These are phyloP conservation scores for Dinothrombium tinctorium DNA, from an alignment of 1,140 invertebrate genomes.

Conservation along the genomic window DNA sequence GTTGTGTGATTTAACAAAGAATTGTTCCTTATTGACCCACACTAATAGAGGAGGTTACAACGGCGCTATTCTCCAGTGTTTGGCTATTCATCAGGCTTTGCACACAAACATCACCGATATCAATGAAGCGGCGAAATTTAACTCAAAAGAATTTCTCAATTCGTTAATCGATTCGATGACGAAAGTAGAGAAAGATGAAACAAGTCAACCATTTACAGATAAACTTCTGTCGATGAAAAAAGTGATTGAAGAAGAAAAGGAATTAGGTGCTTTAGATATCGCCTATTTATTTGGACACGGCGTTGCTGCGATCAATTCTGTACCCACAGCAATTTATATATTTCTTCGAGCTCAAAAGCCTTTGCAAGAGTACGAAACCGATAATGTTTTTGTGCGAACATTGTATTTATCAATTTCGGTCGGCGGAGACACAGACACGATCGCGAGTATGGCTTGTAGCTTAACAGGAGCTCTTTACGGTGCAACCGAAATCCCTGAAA, in stretches of 20 bases:
- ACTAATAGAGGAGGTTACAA: conserved; percentile 34
- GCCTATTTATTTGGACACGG: conserved; percentile 32
- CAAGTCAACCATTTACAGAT: too few relatives aligned
- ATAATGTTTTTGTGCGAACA: conserved; percentile 35
- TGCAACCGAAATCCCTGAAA: conserved; percentile 29
- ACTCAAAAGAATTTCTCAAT: conserved; percentile 15
- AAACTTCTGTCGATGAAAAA: too few relatives aligned
- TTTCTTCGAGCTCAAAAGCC: conserved; percentile 35
- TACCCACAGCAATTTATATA: conserved; percentile 48
- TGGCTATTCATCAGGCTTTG: conserved; percentile 22
- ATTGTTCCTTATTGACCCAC: conserved; percentile 38
- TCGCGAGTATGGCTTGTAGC: conserved; percentile 49
- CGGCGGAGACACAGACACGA: conserved; percentile 55
- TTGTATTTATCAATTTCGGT: conserved; percentile 41
- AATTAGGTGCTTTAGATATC: conserved; percentile 30
- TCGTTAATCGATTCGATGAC: conserved; percentile 33
- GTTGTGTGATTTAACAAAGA: conserved; percentile 17
- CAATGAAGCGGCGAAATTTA: conserved; percentile 9
- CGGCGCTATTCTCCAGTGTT: conserved; percentile 37
- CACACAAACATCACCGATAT: conserved; percentile 15
- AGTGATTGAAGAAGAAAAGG: too few relatives aligned
- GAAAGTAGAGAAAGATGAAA: conserved; percentile 27
- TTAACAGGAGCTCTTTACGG: conserved; percentile 48
- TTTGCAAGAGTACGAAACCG: conserved; percentile 30
- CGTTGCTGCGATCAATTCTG: conserved; percentile 38